These are phyloP conservation scores for Disparrhopalites patrizii DNA, from an alignment of 2,888 invertebrate genomes.

Conservation along the genomic window DNA sequence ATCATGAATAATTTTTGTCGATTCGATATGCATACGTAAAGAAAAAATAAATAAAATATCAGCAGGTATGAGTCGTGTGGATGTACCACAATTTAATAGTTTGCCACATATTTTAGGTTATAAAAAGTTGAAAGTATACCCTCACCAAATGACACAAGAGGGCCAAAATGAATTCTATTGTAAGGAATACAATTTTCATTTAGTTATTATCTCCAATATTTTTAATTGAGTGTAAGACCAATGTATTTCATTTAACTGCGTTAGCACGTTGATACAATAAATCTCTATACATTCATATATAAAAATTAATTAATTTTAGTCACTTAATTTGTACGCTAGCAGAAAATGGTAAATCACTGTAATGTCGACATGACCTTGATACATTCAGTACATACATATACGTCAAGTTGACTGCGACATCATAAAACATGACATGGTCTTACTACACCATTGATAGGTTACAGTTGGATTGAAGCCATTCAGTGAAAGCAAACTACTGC, in stretches of 20 bases:
- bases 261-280: conserved; percentile 8
- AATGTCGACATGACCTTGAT: too few relatives aligned
- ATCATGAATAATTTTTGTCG: not conserved
- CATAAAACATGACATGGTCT: too few relatives aligned
- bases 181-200: conserved; percentile 1
- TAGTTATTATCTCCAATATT: conserved; percentile 6
- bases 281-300: too few relatives aligned
- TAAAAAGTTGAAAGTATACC: not conserved
- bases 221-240: not conserved
- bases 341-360: too few relatives aligned
- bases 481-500: too few relatives aligned
- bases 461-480: too few relatives aligned
- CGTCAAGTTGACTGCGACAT: too few relatives aligned
- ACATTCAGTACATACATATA: too few relatives aligned
- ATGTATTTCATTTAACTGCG: not conserved
- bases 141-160: not conserved
- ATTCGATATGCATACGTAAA: not conserved
- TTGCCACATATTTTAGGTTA: conserved; percentile 1
- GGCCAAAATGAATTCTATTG: not conserved
- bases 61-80: not conserved
- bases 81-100: not conserved
- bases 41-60: not conserved
- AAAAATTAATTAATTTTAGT: not conserved
- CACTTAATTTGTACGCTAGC: too few relatives aligned
- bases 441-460: too few relatives aligned